Percentiles rank a stretch among this genome's conserved stretches.
Evolutionary conservation across 2,113 vertebrate genomes (phyloP).

Genomic region (Rhadina sibilatrix): DNA sequence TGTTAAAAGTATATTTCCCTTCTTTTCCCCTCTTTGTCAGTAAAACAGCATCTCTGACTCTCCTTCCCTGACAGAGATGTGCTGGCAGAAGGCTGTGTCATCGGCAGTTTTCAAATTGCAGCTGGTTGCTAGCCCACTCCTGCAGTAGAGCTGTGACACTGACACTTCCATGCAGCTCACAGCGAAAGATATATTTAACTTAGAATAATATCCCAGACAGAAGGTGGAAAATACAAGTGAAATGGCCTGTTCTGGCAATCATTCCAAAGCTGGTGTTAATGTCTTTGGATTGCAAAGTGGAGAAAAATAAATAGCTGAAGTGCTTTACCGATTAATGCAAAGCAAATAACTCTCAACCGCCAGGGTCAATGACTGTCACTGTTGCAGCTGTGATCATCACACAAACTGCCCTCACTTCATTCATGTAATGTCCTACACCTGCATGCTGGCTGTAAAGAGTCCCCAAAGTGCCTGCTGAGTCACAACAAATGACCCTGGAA

Average conservation of each 20-base stretch:
- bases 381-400: slow-evolving; percentile 34
- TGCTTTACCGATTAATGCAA: slow-evolving; percentile 40
- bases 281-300: slow-evolving; percentile 13
- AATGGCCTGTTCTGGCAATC: slow-evolving; percentile 12
- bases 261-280: slow-evolving; percentile 25
- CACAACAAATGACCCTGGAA: neutral
- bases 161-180: neutral
- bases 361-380: slow-evolving; percentile 50
- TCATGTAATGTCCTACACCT: slow-evolving; percentile 39
- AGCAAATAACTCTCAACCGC: slow-evolving; percentile 42
- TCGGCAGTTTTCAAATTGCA: neutral
- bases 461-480: slow-evolving; percentile 28
- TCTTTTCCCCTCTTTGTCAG: neutral
- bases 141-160: neutral
- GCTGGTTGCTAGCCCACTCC: neutral
- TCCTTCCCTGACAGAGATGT: neutral
- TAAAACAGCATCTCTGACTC: neutral
- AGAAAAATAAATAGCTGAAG: slow-evolving; percentile 55
- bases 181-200: slow-evolving; percentile 9
- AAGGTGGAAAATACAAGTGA: slow-evolving; percentile 41
- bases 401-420: slow-evolving; percentile 29
- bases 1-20: neutral
- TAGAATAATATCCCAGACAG: neutral
- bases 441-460: neutral
- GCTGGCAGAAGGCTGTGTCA: neutral